A percentile compares a stretch with the other conserved stretches of the same genome.
phyloP scores from a whole-genome alignment of 92 coral and sea anemone genomes.

The Phenganax marumi region DNA sequence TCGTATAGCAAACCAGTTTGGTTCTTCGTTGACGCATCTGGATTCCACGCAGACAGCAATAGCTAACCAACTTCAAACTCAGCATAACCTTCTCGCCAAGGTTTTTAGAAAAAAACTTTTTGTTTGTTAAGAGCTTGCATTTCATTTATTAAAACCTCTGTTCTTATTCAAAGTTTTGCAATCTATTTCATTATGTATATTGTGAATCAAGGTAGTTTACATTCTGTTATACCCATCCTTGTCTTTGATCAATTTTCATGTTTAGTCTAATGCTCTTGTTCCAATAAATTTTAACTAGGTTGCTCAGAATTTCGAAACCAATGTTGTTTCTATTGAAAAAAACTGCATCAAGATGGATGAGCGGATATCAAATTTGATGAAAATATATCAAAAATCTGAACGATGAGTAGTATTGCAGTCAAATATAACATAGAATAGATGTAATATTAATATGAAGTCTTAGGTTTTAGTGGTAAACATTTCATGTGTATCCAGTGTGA shows the following conservation, averaged over 20 bases:
- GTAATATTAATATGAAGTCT: neutral
- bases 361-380: conserved; percentile 70
- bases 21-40: conserved; percentile 83
- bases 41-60: conserved; percentile 80
- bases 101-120: conserved; percentile 41
- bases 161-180: neutral
- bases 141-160: neutral
- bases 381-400: conserved; percentile 69
- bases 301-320: conserved; percentile 72
- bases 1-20: conserved; percentile 80
- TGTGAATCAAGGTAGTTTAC: neutral
- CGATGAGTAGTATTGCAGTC: conserved; percentile 64
- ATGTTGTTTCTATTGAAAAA: conserved; percentile 84
- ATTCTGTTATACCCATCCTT: too few species aligned
- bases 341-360: conserved; percentile 84
- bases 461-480: neutral
- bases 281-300: conserved; percentile 47
- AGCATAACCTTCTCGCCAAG: conserved; percentile 74
- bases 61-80: conserved; percentile 71
- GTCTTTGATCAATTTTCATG: too few species aligned
- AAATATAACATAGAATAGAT: neutral
- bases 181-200: neutral
- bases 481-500: too few species aligned
- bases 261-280: too few species aligned
- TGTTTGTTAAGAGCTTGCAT: neutral